Conservation (phyloP, 2,113 vertebrate genomes). For the Trachemys scripta region DNA sequence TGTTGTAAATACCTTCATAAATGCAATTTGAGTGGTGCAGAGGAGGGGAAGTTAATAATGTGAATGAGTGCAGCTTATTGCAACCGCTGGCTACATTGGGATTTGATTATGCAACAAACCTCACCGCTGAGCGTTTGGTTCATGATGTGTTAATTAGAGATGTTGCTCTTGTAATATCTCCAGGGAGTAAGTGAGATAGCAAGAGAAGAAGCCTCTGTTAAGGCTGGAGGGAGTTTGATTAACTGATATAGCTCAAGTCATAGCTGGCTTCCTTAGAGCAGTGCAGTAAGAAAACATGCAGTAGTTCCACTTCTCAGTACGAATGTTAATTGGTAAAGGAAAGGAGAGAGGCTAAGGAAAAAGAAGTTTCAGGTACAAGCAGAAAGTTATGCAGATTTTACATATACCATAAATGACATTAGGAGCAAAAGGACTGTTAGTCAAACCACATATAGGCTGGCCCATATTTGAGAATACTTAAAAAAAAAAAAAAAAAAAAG, state of each 20-base stretch:
- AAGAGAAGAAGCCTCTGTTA: background rate
- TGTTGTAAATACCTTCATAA: slow-evolving; percentile 7
- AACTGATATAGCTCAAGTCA: slow-evolving; percentile 8
- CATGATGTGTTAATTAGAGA: background rate
- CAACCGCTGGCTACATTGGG: background rate
- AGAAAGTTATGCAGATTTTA: background rate
- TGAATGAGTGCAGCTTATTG: background rate
- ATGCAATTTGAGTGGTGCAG: background rate
- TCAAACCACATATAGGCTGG: background rate
- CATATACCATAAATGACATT: background rate
- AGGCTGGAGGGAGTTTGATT: background rate
- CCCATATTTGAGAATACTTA: background rate
- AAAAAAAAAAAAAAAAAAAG: background rate
- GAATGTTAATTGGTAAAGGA: background rate
- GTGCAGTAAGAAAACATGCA: background rate
- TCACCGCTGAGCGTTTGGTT: background rate
- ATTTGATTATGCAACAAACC: background rate
- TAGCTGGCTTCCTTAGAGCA: background rate
- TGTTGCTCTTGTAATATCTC: background rate
- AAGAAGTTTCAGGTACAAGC: background rate
- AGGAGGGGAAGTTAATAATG: background rate
- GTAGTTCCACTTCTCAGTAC: background rate
- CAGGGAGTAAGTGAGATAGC: background rate
- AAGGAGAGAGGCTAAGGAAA: background rate
- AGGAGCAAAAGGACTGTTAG: background rate